Evolutionary conservation across 1,140 invertebrate genomes (phyloP).

Genomic region (Drosophila pachea): DNA sequence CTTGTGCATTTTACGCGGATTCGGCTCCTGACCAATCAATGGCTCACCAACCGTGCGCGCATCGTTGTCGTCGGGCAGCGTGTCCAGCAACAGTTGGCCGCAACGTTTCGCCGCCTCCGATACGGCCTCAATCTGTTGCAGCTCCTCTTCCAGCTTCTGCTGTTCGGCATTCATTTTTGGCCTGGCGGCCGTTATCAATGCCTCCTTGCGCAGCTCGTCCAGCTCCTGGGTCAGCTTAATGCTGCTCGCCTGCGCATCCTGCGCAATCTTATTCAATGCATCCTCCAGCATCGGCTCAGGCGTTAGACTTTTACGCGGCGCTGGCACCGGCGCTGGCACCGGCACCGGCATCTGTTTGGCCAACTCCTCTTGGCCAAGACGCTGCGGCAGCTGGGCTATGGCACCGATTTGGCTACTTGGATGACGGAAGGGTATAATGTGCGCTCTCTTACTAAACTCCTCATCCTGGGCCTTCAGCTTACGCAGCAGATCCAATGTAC

Average conservation of each 20-base stretch:
- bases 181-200: constrained; percentile 62
- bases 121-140: constrained; percentile 77
- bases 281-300: constrained; percentile 80
- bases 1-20: constrained; percentile 60
- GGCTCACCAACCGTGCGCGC: constrained; percentile 18
- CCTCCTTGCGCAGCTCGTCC: constrained; percentile 73
- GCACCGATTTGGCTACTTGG: constrained; percentile 72
- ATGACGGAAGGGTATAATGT: constrained; percentile 67
- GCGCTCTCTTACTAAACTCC: constrained; percentile 39
- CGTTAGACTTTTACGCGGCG: constrained; percentile 68
- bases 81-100: constrained; percentile 79
- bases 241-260: constrained; percentile 82
- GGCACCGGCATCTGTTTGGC: constrained; percentile 36
- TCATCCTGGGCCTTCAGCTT: constrained; percentile 70
- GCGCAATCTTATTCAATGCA: constrained; percentile 81
- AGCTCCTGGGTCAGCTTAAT: constrained; percentile 81
- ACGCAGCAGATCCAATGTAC: constrained; percentile 64
- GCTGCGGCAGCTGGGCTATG: constrained; percentile 68
- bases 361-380: constrained; percentile 43
- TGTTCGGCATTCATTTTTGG: constrained; percentile 70
- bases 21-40: constrained; percentile 1
- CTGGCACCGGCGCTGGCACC: constrained; percentile 67
- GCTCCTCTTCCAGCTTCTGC: constrained; percentile 58
- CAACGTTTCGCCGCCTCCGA: constrained; percentile 79
- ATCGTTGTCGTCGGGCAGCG: constrained; percentile 60